Evolutionary conservation across 2,797 vertebrate genomes (phyloP), one percentile per base, ranked within the genome.

Genomic region (Myotis daubentonii): DNA sequence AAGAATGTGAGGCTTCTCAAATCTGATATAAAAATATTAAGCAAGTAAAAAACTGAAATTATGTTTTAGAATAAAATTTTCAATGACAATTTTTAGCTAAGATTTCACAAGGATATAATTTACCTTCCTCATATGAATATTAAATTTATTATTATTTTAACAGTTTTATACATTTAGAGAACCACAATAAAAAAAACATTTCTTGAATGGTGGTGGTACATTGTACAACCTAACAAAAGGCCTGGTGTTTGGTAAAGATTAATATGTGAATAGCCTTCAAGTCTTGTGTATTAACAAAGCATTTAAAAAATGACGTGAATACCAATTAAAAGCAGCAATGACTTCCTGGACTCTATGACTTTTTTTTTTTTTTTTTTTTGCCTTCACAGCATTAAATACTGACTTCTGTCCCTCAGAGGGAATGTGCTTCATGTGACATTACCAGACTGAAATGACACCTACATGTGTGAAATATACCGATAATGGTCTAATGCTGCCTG

Each of bases 1-100:
- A 93, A 94, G 76, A 96, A 86, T 19, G 89, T 97, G 85, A 97
- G 94, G 78, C 86, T 90, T 95, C 92, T 97, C 41, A 71, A 95
- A 96, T 83, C 70, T 91, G 72, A 49, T 90, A 62, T 44, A 47
- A 95, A 95, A 68, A 91, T 68, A 22, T 3, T 96, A 95, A 95
- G 87, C 53, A 91, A 95, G 9, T 93, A 25, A 47, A 89, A 80
- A 65, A 41, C 23, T 44, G 36, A 94, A 89, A 87, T 49, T 81
- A 94, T 44, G 15, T 81, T 82, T 85, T 78, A 68, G 92, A 94
- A 68, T 28, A 93, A 70, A 91, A 17, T 30, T 62, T 93, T 93
- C 71, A 75, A 79, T 76, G 44, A 33, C 51, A 25, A 83, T 38
- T 74, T 81, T 47, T 65, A 83, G 71, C 9, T 93, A 68, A 68